phyloP scores from a whole-genome alignment of 2,113 vertebrate genomes.

The Xiphias gladius region DNA sequence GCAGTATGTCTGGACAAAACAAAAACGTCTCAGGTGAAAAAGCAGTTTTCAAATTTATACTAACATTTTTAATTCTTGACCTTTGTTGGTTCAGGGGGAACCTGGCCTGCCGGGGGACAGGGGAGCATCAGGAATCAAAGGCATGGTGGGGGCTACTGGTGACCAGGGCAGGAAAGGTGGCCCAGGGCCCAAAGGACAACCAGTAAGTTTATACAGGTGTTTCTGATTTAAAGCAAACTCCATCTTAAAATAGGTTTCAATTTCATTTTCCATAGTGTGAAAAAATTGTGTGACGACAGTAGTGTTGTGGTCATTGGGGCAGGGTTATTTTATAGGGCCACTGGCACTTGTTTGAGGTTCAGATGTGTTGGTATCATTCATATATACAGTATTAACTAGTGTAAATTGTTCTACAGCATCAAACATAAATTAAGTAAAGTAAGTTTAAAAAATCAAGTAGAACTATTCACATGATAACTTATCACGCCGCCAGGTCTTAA shows the following conservation, averaged over 20 bases:
- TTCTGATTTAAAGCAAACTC: conserved; percentile 8
- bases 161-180: conserved; percentile 92
- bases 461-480: too few relatives aligned
- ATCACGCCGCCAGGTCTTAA: too few relatives aligned
- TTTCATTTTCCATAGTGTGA: too few relatives aligned
- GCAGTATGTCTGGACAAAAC: not conserved
- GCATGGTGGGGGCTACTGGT: conserved; percentile 87
- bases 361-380: too few relatives aligned
- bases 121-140: conserved; percentile 88
- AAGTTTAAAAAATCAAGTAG: too few relatives aligned
- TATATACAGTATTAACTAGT: too few relatives aligned
- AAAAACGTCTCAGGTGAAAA: not conserved
- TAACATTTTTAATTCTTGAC: not conserved
- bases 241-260: not conserved
- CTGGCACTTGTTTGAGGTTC: too few relatives aligned
- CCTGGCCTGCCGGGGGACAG: conserved; percentile 89
- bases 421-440: too few relatives aligned
- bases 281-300: too few relatives aligned
- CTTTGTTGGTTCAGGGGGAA: conserved; percentile 87
- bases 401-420: too few relatives aligned
- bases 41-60: not conserved
- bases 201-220: conserved; percentile 81
- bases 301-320: too few relatives aligned
- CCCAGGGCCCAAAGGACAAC: conserved; percentile 89
- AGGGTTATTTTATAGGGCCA: not conserved